phyloP scores from a whole-genome alignment of 2,113 vertebrate species.

The Hyla sarda region DNA sequence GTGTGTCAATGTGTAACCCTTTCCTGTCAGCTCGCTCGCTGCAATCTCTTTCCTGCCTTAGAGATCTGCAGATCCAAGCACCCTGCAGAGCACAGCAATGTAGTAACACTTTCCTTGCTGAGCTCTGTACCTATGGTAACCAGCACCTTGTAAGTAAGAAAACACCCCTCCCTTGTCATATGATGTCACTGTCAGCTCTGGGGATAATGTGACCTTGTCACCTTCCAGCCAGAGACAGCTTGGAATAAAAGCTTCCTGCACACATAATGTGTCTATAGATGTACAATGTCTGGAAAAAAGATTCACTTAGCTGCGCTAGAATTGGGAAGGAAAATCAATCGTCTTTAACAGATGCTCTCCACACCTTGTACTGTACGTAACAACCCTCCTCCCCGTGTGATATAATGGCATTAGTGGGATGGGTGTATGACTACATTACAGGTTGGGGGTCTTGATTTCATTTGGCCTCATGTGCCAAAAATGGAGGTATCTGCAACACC shows the following conservation, averaged over 20 bases:
- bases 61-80: conserved; percentile 34
- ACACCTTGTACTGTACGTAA: background rate
- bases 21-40: conserved; percentile 8
- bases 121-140: conserved; percentile 35
- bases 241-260: conserved; percentile 51
- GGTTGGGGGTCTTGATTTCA: background rate
- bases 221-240: conserved; percentile 49
- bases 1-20: conserved; percentile 46
- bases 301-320: conserved; percentile 22
- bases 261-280: conserved; percentile 41
- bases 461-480: background rate
- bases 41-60: conserved; percentile 15
- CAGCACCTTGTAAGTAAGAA: conserved; percentile 23
- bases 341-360: conserved; percentile 13
- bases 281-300: conserved; percentile 30
- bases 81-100: conserved; percentile 32
- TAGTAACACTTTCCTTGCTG: conserved; percentile 41
- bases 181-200: conserved; percentile 51
- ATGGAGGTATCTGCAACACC: background rate
- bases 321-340: conserved; percentile 42
- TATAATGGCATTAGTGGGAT: background rate
- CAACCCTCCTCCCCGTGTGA: background rate
- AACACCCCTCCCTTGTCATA: conserved; percentile 11
- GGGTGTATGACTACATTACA: background rate
- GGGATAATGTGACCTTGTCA: conserved; percentile 54